A percentile compares a stretch with the other conserved stretches of the same genome.
Conservation (phyloP, 1,140 invertebrate species). For the Drosophila eugracilis region DNA sequence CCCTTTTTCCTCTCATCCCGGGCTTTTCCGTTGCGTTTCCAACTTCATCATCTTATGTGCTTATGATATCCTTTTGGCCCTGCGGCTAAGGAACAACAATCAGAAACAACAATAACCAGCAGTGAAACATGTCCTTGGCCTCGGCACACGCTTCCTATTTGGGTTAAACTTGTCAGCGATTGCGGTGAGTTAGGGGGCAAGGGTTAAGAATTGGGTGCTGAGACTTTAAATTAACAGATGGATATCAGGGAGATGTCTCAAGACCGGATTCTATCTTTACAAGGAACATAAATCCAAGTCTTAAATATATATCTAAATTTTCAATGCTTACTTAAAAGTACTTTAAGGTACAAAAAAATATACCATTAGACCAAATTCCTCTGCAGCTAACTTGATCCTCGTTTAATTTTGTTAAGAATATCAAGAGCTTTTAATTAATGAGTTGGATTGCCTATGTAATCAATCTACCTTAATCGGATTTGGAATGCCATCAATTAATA, state of each 20-base stretch:
- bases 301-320: background rate
- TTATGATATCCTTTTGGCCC: conserved; percentile 70
- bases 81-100: conserved; percentile 46
- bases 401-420: background rate
- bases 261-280: background rate
- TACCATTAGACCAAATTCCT: background rate
- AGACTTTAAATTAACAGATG: conserved; percentile 51
- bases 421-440: background rate
- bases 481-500: background rate
- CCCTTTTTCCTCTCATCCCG: background rate
- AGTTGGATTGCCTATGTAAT: background rate
- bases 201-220: conserved; percentile 31
- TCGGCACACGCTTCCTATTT: conserved; percentile 56
- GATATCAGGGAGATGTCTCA: background rate
- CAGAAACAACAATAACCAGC: conserved; percentile 50
- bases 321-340: background rate
- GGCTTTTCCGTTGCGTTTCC: conserved; percentile 23
- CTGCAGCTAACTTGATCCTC: background rate
- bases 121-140: conserved; percentile 52
- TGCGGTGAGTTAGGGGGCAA: conserved; percentile 12
- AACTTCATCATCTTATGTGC: conserved; percentile 61
- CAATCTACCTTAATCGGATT: background rate
- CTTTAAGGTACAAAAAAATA: background rate
- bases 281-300: background rate
- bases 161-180: conserved; percentile 43